Conservation (phyloP, 1,140 invertebrate species). For the Brevipalpus yothersi region DNA sequence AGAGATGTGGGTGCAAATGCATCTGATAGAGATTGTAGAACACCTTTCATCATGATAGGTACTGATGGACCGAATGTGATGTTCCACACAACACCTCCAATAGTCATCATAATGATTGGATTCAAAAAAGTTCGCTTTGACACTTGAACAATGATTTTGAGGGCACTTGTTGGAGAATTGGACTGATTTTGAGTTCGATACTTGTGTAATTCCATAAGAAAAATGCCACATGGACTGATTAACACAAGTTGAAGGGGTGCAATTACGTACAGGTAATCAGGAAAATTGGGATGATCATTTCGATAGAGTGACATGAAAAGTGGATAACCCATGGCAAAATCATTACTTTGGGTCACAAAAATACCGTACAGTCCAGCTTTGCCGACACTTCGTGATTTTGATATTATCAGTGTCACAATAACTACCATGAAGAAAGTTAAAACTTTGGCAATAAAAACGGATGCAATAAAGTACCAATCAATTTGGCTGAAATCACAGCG, state of each 20-base stretch:
- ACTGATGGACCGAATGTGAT: slow-evolving; percentile 47
- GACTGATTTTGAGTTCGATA: slow-evolving; percentile 17
- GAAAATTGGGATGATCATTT: slow-evolving; percentile 57
- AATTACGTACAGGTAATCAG: slow-evolving; percentile 69
- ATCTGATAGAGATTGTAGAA: slow-evolving; percentile 46
- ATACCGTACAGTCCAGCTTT: slow-evolving; percentile 74
- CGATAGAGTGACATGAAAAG: slow-evolving; percentile 28
- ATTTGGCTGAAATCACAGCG: slow-evolving; percentile 45
- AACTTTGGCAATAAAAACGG: slow-evolving; percentile 60
- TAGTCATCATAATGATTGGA: slow-evolving; percentile 75
- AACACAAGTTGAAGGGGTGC: slow-evolving; percentile 78
- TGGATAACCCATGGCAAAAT: slow-evolving; percentile 89
- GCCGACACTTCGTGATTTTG: slow-evolving; percentile 48
- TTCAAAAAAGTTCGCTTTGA: slow-evolving; percentile 50
- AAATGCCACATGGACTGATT: slow-evolving; percentile 72
- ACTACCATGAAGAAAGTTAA: slow-evolving; percentile 59
- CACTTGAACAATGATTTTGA: slow-evolving; percentile 11
- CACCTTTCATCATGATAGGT: slow-evolving; percentile 41
- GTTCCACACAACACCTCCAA: slow-evolving; percentile 67
- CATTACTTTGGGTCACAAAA: slow-evolving; percentile 89
- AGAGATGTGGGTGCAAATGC: slow-evolving; percentile 73
- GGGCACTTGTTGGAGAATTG: neutral
- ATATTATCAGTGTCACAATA: slow-evolving; percentile 46
- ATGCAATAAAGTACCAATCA: slow-evolving; percentile 68
- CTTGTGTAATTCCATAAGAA: slow-evolving; percentile 67